Base-by-base conservation (phyloP, 2,888 invertebrate genomes). In the Drosophila acutilabella region DNA sequence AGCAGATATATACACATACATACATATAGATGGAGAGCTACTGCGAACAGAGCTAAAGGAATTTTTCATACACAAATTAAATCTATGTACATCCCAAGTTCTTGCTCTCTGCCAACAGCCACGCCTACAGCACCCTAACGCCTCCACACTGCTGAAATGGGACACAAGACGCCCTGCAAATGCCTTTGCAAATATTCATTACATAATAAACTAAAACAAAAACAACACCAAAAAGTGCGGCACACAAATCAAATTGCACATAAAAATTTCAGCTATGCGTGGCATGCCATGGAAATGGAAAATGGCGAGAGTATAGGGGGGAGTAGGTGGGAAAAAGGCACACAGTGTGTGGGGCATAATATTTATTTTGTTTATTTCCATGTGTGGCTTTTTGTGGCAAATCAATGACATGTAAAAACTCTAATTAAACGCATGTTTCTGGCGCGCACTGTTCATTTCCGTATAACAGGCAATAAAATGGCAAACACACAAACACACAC, bases 21-120 rank as follows among this genome's bases (percentile, higher is more conserved):
- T 14, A 33, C 18, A 6, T 14, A 33, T 18, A 20, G 44, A 20
- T 13, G 14, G 13, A 41, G 30, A 33, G 33, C 33, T 8, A 20
- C 26, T 26, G 20, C 8, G 7, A 33, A n/a, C 8, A 18, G 33
- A 42, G 51, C 61, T 68, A 70, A 78, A 78, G 85, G 85, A 87
- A 84, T 84, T 84, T 88, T 85, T 84, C 80, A 82, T 82, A 88
- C 86, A 70, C 86, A 88, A 84, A 84, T 84, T 85, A 84, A 84
- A 84, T 84, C 78, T 71, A 64, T 56, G 64, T 64, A 78, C 86
- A 78, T 78, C 68, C 58, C 82, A 67, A 66, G 79, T 65, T 64
- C 52, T 30, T 48, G 57, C 57, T 52, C 58, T 65, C 54, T 67
- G 86, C 65, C 61, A 69, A 69, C 68, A 54, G 62, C 72, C 44